Evolutionary conservation across 2,113 vertebrate genomes (phyloP).

Genomic region (Vireo altiloquus): DNA sequence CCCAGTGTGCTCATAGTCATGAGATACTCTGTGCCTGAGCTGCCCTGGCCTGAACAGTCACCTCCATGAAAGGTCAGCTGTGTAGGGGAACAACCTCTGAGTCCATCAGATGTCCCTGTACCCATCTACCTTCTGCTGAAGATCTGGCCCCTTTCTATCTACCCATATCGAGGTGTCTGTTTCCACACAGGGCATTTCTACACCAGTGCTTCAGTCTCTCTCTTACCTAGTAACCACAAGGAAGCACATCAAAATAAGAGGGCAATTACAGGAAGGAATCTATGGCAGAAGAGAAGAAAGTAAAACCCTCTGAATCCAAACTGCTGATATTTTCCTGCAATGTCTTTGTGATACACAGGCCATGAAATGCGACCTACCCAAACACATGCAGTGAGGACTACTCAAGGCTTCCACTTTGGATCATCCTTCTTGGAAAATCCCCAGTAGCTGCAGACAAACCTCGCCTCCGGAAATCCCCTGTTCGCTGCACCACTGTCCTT

Average conservation of each 20-base stretch:
- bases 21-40: neutral
- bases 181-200: neutral
- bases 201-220: neutral
- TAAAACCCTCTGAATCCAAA: neutral
- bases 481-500: neutral
- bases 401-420: neutral
- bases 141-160: neutral
- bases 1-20: accelerated
- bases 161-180: neutral
- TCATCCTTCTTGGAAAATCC: neutral
- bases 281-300: neutral
- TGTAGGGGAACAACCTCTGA: neutral
- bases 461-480: neutral
- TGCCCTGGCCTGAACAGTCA: neutral
- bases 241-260: neutral
- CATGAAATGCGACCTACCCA: neutral
- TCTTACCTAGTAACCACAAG: neutral
- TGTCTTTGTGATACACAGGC: neutral
- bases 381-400: neutral
- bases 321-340: neutral
- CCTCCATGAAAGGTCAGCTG: neutral
- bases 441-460: neutral
- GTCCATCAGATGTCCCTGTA: neutral
- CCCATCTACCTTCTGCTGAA: neutral
- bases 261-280: neutral